Conservation (phyloP, 2,797 vertebrate species). For the Sylvilagus floridanus region DNA sequence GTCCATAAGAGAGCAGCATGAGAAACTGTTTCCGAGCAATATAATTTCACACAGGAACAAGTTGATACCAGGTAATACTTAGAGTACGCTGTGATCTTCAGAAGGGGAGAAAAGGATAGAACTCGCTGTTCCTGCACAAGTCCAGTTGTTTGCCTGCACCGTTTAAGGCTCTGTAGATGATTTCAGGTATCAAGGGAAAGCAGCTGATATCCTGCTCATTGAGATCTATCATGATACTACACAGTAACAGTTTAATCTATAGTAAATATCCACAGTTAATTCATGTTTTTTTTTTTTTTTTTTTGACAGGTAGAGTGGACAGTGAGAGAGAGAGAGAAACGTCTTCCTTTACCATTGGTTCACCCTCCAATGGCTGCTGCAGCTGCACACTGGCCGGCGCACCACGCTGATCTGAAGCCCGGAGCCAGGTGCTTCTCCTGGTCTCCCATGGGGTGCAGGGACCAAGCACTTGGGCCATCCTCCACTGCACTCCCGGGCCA, state of each 20-base stretch:
- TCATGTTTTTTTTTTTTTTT: not conserved
- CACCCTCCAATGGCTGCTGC: no score
- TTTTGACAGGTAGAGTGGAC: no score
- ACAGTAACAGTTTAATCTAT: not conserved
- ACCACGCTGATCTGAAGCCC: no score
- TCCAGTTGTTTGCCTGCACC: not conserved
- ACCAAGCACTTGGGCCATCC: no score
- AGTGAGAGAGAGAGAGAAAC: no score
- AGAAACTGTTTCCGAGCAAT: conserved; percentile 43
- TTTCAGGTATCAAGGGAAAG: not conserved
- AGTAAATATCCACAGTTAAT: not conserved
- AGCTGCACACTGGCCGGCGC: no score
- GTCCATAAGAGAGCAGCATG: conserved; percentile 61
- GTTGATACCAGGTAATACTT: conserved; percentile 22
- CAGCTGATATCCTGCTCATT: not conserved
- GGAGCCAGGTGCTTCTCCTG: no score
- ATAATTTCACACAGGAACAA: conserved; percentile 65
- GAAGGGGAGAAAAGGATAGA: not conserved
- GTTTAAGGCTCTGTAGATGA: not conserved
- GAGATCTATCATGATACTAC: not conserved
- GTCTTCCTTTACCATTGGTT: no score
- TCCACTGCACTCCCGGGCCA: no score
- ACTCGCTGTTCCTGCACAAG: not conserved
- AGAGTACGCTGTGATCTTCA: not conserved
- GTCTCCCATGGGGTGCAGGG: no score